Percentiles rank a stretch among this genome's conserved stretches.
Conservation (phyloP, 2,888 invertebrate genomes). For the Endomychus coccineus region DNA sequence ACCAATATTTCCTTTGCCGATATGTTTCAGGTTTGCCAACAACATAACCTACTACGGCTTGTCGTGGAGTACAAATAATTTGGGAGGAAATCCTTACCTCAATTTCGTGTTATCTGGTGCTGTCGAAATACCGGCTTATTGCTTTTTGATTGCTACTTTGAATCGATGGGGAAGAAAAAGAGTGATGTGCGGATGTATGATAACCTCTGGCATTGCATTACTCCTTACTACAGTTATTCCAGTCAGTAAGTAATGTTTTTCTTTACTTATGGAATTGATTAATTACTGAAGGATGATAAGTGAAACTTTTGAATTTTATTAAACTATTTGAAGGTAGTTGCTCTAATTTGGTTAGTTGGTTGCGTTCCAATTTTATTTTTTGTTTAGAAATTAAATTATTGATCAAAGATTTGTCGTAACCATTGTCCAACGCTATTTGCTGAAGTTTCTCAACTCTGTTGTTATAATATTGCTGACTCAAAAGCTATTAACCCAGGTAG, state of each 20-base stretch:
- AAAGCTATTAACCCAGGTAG: no score
- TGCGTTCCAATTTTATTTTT: no score
- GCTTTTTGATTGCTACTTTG: conserved; percentile 56
- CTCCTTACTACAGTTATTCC: conserved; percentile 54
- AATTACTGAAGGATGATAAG: no score
- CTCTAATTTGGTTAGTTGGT: no score
- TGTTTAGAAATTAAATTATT: no score
- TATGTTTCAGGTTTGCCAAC: conserved; percentile 63
- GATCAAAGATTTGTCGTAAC: no score
- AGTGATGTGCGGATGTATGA: conserved; percentile 62
- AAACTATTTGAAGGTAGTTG: no score
- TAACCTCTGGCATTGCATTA: conserved; percentile 54
- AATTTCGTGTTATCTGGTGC: conserved; percentile 67
- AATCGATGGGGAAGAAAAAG: conserved; percentile 64
- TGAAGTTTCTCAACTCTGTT: no score
- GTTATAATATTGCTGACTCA: no score
- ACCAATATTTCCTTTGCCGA: neutral
- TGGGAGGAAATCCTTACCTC: conserved; percentile 64
- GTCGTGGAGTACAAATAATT: conserved; percentile 65
- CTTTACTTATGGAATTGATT: no score
- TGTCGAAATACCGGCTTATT: conserved; percentile 70
- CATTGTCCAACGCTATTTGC: no score
- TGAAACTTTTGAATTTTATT: no score
- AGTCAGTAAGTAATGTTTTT: conserved; percentile 38
- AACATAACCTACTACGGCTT: conserved; percentile 72